A percentile compares a stretch with the other conserved stretches of the same genome.
phyloP scores from a whole-genome alignment of 2,888 invertebrate genomes.

The Agrenia bidenticulata region DNA sequence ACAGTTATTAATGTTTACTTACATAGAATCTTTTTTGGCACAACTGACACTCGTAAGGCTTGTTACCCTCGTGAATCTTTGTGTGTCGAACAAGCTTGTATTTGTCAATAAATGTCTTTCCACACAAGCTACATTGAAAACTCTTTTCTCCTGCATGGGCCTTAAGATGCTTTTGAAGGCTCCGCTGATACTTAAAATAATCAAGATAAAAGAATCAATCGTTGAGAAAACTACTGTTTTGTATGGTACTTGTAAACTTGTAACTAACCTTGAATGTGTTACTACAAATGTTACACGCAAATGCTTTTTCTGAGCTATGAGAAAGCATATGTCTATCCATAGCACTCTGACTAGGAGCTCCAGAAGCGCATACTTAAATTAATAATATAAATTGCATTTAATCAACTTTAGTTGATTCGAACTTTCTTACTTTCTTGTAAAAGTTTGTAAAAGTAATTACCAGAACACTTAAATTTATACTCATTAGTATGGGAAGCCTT shows the following conservation, averaged over 20 bases:
- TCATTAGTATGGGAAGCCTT: background rate
- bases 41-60: background rate
- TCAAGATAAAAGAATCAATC: background rate
- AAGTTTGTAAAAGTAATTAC: no score
- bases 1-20: no score
- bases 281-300: constrained; percentile 24
- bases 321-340: constrained; percentile 31
- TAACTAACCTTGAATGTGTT: constrained; percentile 18
- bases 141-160: constrained; percentile 25
- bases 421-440: no score
- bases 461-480: constrained; percentile 5
- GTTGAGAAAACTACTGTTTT: background rate
- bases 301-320: constrained; percentile 24
- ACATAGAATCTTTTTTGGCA: constrained; percentile 9
- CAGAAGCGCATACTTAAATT: constrained; percentile 25
- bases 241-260: no score
- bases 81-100: constrained; percentile 7
- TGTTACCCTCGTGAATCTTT: constrained; percentile 8
- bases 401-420: no score
- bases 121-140: constrained; percentile 23
- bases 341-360: constrained; percentile 17
- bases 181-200: constrained; percentile 15
- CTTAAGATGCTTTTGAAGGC: constrained; percentile 24
- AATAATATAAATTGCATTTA: no score
- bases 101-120: constrained; percentile 18